These are phyloP conservation scores for Nyctibius grandis DNA, from an alignment of 2,797 vertebrate species.

Conservation along the genomic window DNA sequence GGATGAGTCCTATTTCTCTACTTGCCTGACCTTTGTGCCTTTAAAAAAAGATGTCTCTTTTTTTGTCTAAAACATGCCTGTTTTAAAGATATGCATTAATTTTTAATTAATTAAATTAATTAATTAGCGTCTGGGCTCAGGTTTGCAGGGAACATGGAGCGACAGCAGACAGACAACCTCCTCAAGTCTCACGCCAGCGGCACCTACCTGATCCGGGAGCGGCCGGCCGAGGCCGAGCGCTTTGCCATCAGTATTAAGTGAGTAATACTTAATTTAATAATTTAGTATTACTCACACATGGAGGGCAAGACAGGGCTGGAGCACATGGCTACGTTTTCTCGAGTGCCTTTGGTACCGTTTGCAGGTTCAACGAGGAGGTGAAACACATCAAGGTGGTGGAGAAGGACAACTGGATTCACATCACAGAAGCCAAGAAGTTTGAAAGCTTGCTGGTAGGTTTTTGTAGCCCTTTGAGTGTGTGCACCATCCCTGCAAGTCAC, in stretches of 20 bases:
- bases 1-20: neutral
- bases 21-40: neutral
- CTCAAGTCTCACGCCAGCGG: constrained; percentile 91
- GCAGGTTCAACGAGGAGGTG: constrained; percentile 96
- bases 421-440: constrained; percentile 98
- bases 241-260: constrained; percentile 99
- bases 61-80: neutral
- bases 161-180: constrained; percentile 95
- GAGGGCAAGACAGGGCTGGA: accelerated
- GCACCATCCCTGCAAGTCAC: accelerated
- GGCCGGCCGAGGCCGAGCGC: constrained; percentile 92
- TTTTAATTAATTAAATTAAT: neutral
- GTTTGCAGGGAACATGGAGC: constrained; percentile 97
- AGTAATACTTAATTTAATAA: neutral
- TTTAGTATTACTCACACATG: accelerated
- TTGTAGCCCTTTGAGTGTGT: accelerated
- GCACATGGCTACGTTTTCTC: accelerated
- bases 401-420: constrained; percentile 97
- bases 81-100: accelerated
- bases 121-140: constrained; percentile 62
- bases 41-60: neutral
- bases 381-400: constrained; percentile 99
- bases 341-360: neutral
- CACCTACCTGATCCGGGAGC: constrained; percentile 95
- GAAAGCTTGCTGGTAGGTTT: constrained; percentile 89